These are phyloP conservation scores for Anas bahamensis DNA, from an alignment of 2,797 vertebrate genomes.

Conservation along the genomic window DNA sequence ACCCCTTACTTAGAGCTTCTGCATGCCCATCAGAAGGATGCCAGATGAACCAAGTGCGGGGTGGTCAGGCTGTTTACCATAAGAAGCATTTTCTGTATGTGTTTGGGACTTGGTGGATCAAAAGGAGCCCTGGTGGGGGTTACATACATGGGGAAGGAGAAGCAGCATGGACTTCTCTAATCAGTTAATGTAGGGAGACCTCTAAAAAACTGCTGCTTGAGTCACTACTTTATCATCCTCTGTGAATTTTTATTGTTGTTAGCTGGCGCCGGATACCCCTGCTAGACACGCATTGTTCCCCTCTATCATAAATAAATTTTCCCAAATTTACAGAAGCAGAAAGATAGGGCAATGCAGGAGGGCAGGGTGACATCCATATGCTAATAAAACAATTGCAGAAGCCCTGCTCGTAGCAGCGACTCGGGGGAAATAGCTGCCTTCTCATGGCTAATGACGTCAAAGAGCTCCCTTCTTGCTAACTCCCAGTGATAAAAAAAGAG, in stretches of 20 bases:
- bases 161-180: background rate
- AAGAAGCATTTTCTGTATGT: background rate
- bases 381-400: conserved; percentile 42
- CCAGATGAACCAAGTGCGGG: background rate
- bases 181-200: conserved; percentile 23
- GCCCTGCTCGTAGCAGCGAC: background rate
- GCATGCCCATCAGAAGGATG: background rate
- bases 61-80: background rate
- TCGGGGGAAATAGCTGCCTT: background rate
- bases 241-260: conserved; percentile 67
- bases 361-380: conserved; percentile 64
- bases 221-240: conserved; percentile 39
- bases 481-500: conserved; percentile 5
- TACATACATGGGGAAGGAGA: background rate
- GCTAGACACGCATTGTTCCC: conserved; percentile 67
- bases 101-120: background rate
- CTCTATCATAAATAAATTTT: conserved; percentile 54
- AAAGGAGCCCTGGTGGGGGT: background rate
- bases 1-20: background rate
- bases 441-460: conserved; percentile 40
- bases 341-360: conserved; percentile 60
- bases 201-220: conserved; percentile 54
- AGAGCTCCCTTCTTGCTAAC: background rate
- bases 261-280: conserved; percentile 54
- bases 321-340: conserved; percentile 42